Evolutionary conservation across 2,113 vertebrate species (phyloP), one percentile per base, ranked within the genome.

Genomic region (Rattus rattus): DNA sequence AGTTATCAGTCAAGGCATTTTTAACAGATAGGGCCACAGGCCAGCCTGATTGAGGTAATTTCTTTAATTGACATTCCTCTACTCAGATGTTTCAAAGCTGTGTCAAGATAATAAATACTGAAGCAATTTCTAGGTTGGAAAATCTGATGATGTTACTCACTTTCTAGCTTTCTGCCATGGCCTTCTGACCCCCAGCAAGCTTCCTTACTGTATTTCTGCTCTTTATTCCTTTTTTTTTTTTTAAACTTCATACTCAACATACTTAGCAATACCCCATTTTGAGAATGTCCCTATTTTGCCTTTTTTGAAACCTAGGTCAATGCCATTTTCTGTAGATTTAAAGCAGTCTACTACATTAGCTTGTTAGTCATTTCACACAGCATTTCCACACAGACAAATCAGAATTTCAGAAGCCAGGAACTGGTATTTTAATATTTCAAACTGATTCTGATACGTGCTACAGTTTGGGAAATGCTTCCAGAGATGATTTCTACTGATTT

Each of bases 51-150:
- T 8, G n/a, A 63, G 24, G 12, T 59, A 43, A 63, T 84, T 84
- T 63, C 24, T 84, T 43, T 59, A 28, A 10, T 10, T 84, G 61
- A 43, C 30, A 84, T 63, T 39, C 22, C 22, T 56, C 19, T 81
- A n/a, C 52, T 54, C 24, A 28, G 13, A 39, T 63, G 14, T 30
- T 28, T 84, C 56, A 84, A 84, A 84, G n/a, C 14, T 43, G 13
- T 28, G 7, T 63, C 4, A 1, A 10, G 2, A 63, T 63, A 84
- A 84, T 63, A 63, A 84, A 63, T 19, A 19, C 4, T 4, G 7
- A 63, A n/a, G n/a, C 81, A 63, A 28, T 69, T 85, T 95, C 19
- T 39, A 69, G 30, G n/a, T 56, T 90, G 85, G 72, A 94, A 61
- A 72, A 43, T 61, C 9, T 76, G 2, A 70, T 33, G 5, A 10